These are phyloP conservation scores for Eilema depressum DNA, from an alignment of 2,888 invertebrate genomes.

Conservation along the genomic window DNA sequence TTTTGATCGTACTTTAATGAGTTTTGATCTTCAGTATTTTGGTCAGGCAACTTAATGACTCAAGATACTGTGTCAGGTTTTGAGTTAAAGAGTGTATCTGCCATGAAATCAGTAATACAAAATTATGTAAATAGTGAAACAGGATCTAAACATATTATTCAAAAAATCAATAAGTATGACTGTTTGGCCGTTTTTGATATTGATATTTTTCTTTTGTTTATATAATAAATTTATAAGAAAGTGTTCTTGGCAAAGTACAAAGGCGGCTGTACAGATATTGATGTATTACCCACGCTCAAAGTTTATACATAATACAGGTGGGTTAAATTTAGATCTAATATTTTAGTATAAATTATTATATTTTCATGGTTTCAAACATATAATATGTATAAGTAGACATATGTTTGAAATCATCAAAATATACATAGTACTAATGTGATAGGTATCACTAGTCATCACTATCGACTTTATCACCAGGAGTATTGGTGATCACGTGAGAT, in stretches of 20 bases:
- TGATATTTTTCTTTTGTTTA: neutral
- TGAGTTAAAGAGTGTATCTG: neutral
- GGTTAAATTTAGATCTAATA: neutral
- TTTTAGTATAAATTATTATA: neutral
- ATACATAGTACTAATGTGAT: too few relatives aligned
- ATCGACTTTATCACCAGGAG: neutral
- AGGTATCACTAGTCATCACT: neutral
- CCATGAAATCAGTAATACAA: neutral
- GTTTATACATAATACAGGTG: neutral
- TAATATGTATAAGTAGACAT: neutral
- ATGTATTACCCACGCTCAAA: neutral
- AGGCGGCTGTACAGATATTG: neutral
- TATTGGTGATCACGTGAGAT: neutral
- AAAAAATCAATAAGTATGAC: neutral
- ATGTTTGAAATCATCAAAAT: neutral
- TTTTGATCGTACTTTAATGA: neutral
- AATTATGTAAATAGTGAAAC: neutral
- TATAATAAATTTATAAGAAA: neutral
- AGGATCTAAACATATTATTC: neutral
- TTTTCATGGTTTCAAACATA: conserved; percentile 1
- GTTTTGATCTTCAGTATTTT: neutral
- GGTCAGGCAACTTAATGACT: too few relatives aligned
- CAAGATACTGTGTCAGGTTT: neutral
- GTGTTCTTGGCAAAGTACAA: neutral
- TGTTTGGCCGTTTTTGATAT: neutral